phyloP scores from a whole-genome alignment of 2,113 vertebrate genomes.

The Gopherus flavomarginatus region DNA sequence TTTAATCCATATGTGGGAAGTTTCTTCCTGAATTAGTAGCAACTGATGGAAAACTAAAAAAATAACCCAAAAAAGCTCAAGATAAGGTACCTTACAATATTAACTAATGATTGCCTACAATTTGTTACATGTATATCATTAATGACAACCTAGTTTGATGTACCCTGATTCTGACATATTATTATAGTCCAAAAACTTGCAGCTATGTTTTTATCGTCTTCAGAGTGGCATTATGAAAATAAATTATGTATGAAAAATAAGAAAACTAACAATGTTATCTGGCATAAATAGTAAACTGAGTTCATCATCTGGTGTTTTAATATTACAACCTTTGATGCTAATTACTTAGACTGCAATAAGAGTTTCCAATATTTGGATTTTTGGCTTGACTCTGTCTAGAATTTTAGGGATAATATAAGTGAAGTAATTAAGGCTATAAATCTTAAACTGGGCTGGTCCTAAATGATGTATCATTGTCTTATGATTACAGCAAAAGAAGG shows the following conservation, averaged over 20 bases:
- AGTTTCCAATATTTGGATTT: conserved; percentile 54
- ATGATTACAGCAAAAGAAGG: conserved; percentile 38
- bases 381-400: conserved; percentile 45
- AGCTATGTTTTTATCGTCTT: conserved; percentile 32
- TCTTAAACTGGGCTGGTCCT: conserved; percentile 46
- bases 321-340: conserved; percentile 62
- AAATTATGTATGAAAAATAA: conserved; percentile 48
- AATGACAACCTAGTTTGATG: background rate
- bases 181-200: conserved; percentile 21
- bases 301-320: conserved; percentile 68
- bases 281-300: conserved; percentile 48
- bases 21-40: conserved; percentile 29
- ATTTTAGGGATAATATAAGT: conserved; percentile 44
- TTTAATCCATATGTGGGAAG: conserved; percentile 35
- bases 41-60: background rate
- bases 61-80: background rate
- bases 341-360: conserved; percentile 55
- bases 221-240: conserved; percentile 40
- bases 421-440: conserved; percentile 67
- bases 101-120: conserved; percentile 23
- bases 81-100: background rate
- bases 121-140: conserved; percentile 24
- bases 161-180: conserved; percentile 24
- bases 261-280: conserved; percentile 56
- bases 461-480: conserved; percentile 54